Conservation (phyloP, 2,888 invertebrate genomes). For the Lycophotia porphyrea region DNA sequence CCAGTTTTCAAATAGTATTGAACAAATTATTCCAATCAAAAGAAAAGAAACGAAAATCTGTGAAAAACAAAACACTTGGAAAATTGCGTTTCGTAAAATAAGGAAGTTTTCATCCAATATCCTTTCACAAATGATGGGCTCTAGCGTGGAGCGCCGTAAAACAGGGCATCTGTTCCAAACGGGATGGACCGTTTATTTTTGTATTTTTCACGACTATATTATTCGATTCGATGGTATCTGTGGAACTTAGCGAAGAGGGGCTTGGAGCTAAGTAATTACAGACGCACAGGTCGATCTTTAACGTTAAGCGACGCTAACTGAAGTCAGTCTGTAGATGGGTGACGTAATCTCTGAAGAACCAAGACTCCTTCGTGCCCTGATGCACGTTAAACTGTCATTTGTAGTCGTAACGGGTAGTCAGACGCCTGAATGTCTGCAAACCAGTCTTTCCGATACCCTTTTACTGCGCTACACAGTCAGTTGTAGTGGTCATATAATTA, state of each 20-base stretch:
- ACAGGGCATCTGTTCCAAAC: constrained; percentile 57
- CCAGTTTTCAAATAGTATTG: constrained; percentile 45
- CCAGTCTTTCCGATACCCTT: neutral
- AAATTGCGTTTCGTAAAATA: constrained; percentile 60
- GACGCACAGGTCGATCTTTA: neutral
- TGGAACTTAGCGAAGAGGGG: neutral
- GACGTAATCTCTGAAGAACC: neutral
- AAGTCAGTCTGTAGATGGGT: neutral
- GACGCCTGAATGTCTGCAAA: neutral
- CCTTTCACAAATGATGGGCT: constrained; percentile 57
- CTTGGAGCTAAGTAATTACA: neutral
- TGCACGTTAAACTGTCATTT: neutral
- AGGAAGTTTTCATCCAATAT: constrained; percentile 62
- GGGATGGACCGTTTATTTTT: constrained; percentile 38
- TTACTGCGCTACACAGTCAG: neutral
- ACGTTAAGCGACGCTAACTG: neutral
- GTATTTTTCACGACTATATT: constrained; percentile 41
- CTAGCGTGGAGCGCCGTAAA: constrained; percentile 46
- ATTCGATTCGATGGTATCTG: constrained; percentile 21
- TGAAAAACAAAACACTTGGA: constrained; percentile 60
- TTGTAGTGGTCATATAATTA: neutral
- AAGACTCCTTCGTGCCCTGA: neutral
- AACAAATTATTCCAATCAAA: constrained; percentile 52
- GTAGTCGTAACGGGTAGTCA: neutral
- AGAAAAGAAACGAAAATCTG: constrained; percentile 36